These are phyloP conservation scores for Nyleta sp. DNA, from an alignment of 2,888 invertebrate genomes.

Conservation along the genomic window DNA sequence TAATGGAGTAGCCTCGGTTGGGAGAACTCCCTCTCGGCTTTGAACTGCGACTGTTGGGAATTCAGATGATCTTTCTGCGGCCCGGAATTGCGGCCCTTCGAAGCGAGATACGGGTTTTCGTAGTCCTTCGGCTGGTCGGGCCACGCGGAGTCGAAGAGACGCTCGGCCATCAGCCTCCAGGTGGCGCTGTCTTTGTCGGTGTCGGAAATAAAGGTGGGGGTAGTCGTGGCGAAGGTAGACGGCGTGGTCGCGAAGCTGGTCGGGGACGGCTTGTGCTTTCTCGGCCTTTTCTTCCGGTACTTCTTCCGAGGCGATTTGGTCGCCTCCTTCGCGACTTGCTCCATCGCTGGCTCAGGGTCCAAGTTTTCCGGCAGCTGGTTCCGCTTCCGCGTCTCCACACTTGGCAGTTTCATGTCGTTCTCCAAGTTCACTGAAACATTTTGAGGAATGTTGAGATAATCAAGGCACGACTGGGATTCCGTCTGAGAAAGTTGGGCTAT, in stretches of 20 bases:
- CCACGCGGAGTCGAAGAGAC: slow-evolving; percentile 44
- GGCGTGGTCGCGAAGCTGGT: slow-evolving; percentile 15
- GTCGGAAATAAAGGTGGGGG: slow-evolving; percentile 24
- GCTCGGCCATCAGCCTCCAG: slow-evolving; percentile 48
- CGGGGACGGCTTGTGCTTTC: slow-evolving; percentile 30
- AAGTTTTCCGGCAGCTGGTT: slow-evolving; percentile 39
- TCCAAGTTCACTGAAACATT: slow-evolving; percentile 55
- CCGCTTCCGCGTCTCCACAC: slow-evolving; percentile 37
- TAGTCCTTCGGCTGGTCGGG: slow-evolving; percentile 21
- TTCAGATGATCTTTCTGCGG: slow-evolving; percentile 48
- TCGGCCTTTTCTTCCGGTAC: slow-evolving; percentile 48
- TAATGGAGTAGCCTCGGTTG: slow-evolving; percentile 61
- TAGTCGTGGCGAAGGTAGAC: slow-evolving; percentile 29
- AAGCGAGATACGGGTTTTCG: slow-evolving; percentile 3
- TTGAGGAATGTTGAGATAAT: slow-evolving; percentile 52
- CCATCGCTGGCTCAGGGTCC: neutral
- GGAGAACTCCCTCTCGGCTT: slow-evolving; percentile 42
- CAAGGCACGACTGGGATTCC: slow-evolving; percentile 9
- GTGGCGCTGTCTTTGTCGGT: slow-evolving; percentile 34
- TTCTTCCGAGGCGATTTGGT: slow-evolving; percentile 45
- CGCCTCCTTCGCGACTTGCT: slow-evolving; percentile 1
- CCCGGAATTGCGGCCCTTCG: slow-evolving; percentile 22
- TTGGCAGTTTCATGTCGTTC: slow-evolving; percentile 28
- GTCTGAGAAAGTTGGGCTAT: slow-evolving; percentile 67
- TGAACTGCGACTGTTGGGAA: slow-evolving; percentile 38